Base-by-base conservation (phyloP, 2,113 vertebrate species). In the Hippocampus mohnikei region DNA sequence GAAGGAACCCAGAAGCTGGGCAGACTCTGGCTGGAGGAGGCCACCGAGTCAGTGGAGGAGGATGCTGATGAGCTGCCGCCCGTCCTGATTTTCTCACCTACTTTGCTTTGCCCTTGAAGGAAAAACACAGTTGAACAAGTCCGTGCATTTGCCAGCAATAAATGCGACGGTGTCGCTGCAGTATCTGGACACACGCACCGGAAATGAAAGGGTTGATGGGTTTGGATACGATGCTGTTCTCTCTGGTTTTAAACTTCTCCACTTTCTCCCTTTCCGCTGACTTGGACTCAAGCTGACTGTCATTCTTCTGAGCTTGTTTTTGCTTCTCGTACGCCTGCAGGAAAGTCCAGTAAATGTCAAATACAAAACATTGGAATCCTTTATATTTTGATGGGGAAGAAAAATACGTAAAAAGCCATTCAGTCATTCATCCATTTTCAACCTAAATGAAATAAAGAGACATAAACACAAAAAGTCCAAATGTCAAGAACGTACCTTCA, bases 1-100 rank as follows among this genome's bases (percentile, higher is more conserved):
- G 91, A 93, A 0, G 95, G 95, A 48, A 97, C 92, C 95, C 95
- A 97, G 80, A 97, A 97, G 71, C 95, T 96, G 72, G 95, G 95
- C 64, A 96, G 90, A 44, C 58, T 71, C 56, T 89, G 81, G 63
- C 80, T 78, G 64, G 87, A 86, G 2, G 69, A 21, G 16, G 74
- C 16, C 1, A 66, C 56, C 11, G 79, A 33, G 23, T 15, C 21
- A 2, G 64, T 11, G 3, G 69, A 66, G 27, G 69, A 16, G 4
- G 70, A 63, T 50, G 87, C 90, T 50, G 61, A 74, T 59, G 70
- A 66, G 21, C 84, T 81, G 27, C 77, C 55, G 1, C 73, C 64
- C 6, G 50, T 1, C 16, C 48, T 16, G n/a, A 13, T 18, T 27
- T 53, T 71, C 27, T 84, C 72, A 0, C 44, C 9, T 1, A 62